Evolutionary conservation across 2,888 invertebrate species (phyloP).

Genomic region (Meghimatium bilineatum): DNA sequence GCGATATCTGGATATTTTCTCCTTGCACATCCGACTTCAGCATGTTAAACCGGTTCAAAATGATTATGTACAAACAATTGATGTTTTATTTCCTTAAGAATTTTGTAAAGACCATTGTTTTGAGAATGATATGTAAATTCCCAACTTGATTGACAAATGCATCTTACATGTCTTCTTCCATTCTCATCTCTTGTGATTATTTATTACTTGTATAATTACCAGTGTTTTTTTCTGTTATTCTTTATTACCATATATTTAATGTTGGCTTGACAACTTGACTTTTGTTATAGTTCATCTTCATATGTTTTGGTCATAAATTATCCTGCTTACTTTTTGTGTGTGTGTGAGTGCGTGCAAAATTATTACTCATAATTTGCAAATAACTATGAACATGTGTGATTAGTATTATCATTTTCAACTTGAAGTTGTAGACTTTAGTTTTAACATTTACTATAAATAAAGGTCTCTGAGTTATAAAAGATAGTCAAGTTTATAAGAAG

Average conservation of each 20-base stretch:
- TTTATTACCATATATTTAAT: background rate
- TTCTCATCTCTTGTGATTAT: slow-evolving; percentile 10
- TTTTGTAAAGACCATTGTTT: too few relatives aligned
- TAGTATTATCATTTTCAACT: background rate
- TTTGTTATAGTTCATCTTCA: background rate
- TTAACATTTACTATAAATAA: too few relatives aligned
- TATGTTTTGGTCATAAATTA: background rate
- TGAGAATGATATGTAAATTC: too few relatives aligned
- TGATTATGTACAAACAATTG: too few relatives aligned
- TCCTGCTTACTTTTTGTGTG: background rate
- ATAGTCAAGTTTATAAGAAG: too few relatives aligned
- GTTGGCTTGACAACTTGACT: background rate
- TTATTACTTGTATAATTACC: background rate
- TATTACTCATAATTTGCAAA: background rate
- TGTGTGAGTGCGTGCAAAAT: background rate
- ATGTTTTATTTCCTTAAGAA: too few relatives aligned
- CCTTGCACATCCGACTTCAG: too few relatives aligned
- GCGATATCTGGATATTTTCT: too few relatives aligned
- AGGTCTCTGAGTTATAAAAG: too few relatives aligned
- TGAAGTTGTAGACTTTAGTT: background rate
- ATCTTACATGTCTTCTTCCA: too few relatives aligned
- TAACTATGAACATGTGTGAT: background rate
- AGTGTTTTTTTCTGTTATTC: background rate
- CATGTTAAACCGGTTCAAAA: too few relatives aligned
- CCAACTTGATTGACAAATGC: too few relatives aligned